These are phyloP conservation scores for Bryconaethiops microstoma DNA, from an alignment of 2,797 vertebrate species.

Conservation along the genomic window DNA sequence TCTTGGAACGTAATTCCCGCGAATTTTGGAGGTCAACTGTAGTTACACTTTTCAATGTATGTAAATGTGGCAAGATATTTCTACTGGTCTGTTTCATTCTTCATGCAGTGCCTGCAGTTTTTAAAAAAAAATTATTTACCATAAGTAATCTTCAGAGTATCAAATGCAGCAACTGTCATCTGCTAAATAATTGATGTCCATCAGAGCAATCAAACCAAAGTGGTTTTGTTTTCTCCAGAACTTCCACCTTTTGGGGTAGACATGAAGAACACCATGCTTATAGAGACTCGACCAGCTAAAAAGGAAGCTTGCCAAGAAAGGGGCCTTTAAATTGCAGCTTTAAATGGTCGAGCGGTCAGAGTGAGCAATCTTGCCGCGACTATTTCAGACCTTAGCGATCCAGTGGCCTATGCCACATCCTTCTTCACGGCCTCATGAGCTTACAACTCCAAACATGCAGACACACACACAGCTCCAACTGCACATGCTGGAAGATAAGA, in stretches of 20 bases:
- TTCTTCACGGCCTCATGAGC: slow-evolving; percentile 42
- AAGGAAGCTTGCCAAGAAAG: background rate
- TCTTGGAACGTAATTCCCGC: no score
- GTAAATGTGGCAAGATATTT: no score
- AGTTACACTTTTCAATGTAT: background rate
- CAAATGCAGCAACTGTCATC: background rate
- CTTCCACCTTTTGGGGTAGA: background rate
- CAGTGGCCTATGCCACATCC: slow-evolving; percentile 25
- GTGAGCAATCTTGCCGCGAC: slow-evolving; percentile 43
- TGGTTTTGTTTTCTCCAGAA: background rate
- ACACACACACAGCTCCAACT: slow-evolving; percentile 39
- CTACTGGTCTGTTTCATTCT: no score
- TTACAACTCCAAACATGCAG: slow-evolving; percentile 46
- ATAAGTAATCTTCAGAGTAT: background rate
- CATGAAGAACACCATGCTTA: no score
- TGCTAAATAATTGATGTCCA: background rate
- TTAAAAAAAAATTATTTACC: no score
- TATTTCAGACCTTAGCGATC: slow-evolving; percentile 47
- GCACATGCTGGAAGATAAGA: slow-evolving; percentile 49
- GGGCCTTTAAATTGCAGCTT: slow-evolving; percentile 6
- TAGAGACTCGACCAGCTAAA: background rate
- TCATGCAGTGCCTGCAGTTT: no score
- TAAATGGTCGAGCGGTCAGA: slow-evolving; percentile 42
- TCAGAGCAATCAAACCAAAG: background rate
- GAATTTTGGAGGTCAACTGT: no score